phyloP scores from a whole-genome alignment of 92 coral and sea anemone species.

The Paragorgia papillata region DNA sequence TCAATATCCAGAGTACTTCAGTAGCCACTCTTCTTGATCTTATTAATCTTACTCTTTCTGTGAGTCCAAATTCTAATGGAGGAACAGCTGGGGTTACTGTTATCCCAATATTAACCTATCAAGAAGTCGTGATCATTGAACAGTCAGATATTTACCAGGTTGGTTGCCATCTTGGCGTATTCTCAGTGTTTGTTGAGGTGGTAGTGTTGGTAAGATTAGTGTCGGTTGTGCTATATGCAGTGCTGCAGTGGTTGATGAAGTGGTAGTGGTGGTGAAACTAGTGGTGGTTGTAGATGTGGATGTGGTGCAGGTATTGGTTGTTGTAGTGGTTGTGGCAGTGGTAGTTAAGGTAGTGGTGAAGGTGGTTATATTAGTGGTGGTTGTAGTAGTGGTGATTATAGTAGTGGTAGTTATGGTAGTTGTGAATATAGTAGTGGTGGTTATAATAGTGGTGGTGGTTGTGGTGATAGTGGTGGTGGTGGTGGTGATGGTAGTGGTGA shows the following conservation, averaged over 20 bases:
- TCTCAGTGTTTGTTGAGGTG: background rate
- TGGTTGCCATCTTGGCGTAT: too few relatives aligned
- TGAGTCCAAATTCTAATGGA: constrained; percentile 61
- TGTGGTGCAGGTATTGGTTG: background rate
- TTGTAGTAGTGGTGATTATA: too few relatives aligned
- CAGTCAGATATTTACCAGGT: constrained; percentile 91
- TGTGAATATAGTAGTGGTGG: too few relatives aligned
- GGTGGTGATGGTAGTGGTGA: too few relatives aligned
- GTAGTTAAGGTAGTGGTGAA: background rate
- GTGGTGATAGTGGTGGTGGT: too few relatives aligned
- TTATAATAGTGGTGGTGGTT: too few relatives aligned
- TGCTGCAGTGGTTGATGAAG: background rate
- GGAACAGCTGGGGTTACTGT: constrained; percentile 83
- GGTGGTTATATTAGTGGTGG: too few relatives aligned
- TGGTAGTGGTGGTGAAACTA: background rate
- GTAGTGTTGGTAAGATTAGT: background rate
- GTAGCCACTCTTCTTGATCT: constrained; percentile 91
- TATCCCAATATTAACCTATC: constrained; percentile 91
- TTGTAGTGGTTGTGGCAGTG: background rate
- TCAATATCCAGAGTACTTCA: constrained; percentile 91
- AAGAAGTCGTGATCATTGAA: constrained; percentile 73
- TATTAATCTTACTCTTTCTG: constrained; percentile 89
- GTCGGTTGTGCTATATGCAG: background rate
- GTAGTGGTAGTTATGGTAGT: too few relatives aligned
- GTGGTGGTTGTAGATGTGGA: background rate